Evolutionary conservation across 2,113 vertebrate genomes (phyloP).

Genomic region (Phyllopteryx taeniolatus): DNA sequence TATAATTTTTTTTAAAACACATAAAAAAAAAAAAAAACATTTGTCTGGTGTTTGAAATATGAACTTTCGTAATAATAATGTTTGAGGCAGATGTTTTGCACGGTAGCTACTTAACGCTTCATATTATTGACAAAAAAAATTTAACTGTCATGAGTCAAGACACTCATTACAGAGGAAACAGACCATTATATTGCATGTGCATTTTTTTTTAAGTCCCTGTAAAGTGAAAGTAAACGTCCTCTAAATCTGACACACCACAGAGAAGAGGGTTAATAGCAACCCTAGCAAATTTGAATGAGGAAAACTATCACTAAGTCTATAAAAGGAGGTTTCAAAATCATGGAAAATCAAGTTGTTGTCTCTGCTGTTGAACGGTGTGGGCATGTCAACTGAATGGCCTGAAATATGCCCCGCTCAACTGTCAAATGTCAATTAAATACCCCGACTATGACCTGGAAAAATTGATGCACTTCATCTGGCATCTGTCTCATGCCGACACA

Average conservation of each 20-base stretch:
- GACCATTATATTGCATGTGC: not conserved
- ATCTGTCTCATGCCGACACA: no score
- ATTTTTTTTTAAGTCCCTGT: not conserved
- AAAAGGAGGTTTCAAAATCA: no score
- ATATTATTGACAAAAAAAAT: not conserved
- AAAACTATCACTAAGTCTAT: not conserved
- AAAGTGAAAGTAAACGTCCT: not conserved
- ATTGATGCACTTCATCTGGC: no score
- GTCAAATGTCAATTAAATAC: not conserved
- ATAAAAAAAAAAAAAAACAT: no score
- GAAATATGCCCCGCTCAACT: not conserved
- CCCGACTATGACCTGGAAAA: no score
- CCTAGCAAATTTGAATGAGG: not conserved
- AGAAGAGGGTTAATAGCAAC: not conserved
- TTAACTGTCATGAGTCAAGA: not conserved
- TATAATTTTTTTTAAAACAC: not conserved
- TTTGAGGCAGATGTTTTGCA: no score
- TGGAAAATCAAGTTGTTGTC: no score
- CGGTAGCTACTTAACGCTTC: not conserved
- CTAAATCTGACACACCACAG: not conserved
- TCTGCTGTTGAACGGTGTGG: not conserved
- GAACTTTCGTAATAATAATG: not conserved
- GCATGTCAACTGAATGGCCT: not conserved
- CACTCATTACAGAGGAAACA: not conserved
- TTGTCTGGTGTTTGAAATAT: conserved; percentile 18